These are phyloP conservation scores for Conchocele bisecta DNA, from an alignment of 2,888 invertebrate species.

Conservation along the genomic window DNA sequence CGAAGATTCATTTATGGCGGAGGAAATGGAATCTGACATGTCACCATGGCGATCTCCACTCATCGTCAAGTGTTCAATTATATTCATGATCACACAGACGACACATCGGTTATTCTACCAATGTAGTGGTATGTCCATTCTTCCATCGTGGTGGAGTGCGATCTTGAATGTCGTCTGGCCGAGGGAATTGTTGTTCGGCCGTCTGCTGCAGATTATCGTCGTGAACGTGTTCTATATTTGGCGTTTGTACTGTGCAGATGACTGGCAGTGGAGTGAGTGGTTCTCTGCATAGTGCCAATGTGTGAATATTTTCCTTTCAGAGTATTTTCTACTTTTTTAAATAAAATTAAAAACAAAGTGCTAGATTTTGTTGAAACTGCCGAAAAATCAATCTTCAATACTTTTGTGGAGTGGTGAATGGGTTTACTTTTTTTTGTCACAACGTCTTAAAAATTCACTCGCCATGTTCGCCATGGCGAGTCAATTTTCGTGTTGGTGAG, in stretches of 20 bases:
- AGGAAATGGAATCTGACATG: slow-evolving; percentile 46
- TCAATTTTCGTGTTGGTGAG: no score
- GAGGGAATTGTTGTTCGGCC: slow-evolving; percentile 64
- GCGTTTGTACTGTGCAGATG: slow-evolving; percentile 72
- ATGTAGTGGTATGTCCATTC: slow-evolving; percentile 56
- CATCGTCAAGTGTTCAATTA: slow-evolving; percentile 69
- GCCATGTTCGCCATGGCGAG: no score
- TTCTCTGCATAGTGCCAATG: slow-evolving; percentile 51
- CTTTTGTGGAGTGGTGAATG: no score
- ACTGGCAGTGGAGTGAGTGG: slow-evolving; percentile 74
- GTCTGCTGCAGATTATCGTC: slow-evolving; percentile 68
- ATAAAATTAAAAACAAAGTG: no score
- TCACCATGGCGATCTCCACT: slow-evolving; percentile 71
- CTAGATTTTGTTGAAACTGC: no score
- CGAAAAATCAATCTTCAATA: no score
- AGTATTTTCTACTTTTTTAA: no score
- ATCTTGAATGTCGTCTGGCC: slow-evolving; percentile 61
- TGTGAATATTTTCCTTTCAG: no score
- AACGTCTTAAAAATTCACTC: no score
- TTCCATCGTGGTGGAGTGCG: slow-evolving; percentile 43
- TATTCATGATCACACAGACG: slow-evolving; percentile 75
- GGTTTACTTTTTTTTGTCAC: no score
- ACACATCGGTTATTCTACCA: slow-evolving; percentile 64
- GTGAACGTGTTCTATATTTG: slow-evolving; percentile 73
- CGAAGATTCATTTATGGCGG: slow-evolving; percentile 55